Percentiles rank a stretch among this genome's conserved stretches.
phyloP scores from a whole-genome alignment of 2,113 vertebrate genomes.

The Pipra filicauda region DNA sequence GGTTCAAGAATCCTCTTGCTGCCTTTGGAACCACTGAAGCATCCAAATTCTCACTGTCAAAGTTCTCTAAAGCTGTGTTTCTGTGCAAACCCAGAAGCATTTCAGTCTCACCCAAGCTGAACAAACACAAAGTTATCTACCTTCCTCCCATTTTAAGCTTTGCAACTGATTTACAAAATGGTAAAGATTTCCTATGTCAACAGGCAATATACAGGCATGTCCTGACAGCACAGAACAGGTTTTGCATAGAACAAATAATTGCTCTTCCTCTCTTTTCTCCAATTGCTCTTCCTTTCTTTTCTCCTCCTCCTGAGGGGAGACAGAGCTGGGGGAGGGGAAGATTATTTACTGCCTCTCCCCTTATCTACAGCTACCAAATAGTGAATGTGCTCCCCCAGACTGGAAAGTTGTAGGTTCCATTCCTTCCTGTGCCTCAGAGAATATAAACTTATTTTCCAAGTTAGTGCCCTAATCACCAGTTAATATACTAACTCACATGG shows the following conservation, averaged over 20 bases:
- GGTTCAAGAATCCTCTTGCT: neutral
- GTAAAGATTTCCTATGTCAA: neutral
- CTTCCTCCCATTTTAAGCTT: neutral
- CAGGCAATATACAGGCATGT: neutral
- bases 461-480: neutral
- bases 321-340: neutral
- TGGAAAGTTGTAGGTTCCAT: neutral
- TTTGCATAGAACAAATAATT: neutral
- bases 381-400: neutral
- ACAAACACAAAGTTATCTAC: neutral
- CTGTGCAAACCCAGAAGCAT: neutral
- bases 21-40: neutral
- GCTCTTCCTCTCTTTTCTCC: neutral
- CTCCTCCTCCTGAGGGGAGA: neutral
- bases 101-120: neutral
- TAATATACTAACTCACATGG: neutral
- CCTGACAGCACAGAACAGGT: constrained; percentile 7
- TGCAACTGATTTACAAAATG: neutral
- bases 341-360: neutral
- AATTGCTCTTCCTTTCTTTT: neutral
- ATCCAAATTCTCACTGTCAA: neutral
- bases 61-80: neutral
- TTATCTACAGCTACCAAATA: neutral
- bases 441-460: neutral
- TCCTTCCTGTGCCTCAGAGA: neutral